Evolutionary conservation across 2,888 invertebrate species (phyloP), one percentile per base, ranked within the genome.

Genomic region (Drosophila quinaria): DNA sequence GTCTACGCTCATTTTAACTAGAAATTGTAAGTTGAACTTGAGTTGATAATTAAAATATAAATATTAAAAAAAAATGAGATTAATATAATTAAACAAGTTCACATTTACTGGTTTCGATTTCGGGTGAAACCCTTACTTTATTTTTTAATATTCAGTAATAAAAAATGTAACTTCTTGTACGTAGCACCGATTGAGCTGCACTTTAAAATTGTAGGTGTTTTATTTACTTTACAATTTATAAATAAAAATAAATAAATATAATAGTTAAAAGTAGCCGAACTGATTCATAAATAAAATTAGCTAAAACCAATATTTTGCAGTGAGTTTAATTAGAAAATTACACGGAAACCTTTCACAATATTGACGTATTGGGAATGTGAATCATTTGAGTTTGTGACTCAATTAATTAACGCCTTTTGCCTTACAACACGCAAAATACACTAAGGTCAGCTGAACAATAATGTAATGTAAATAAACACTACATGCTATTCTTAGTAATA

Each of bases 311-410:
- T 69, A 73, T 69, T 73, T 70, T 55, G 22, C 39, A 56, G 25
- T 35, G 44, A n/a, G 10, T 22, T 17, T 59, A 13, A 67, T 62
- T 15, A 52, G 31, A n/a, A 50, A 41, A 33, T 74, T 74, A 58
- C 63, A 74, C 79, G 79, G 70, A 78, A 72, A 61, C 42, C 50
- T 15, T 41, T 17, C 13, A 29, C 15, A 19, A 35, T 41, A 11
- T 39, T 47, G 11, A 51, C 13, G 17, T 33, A 13, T 47, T 37
- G 44, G 15, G 19, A 46, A 62, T 29, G 46, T 74, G 85, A 74
- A 62, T 87, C 75, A 81, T 56, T 9, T 63, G 49, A 71, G 87
- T 56, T 9, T 63, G 49, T 54, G 55, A 60, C 29, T 39, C 35
- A 44, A 5, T 39, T 3, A 72, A 60, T 74, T 74, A 67, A 66